phyloP scores from a whole-genome alignment of 2,113 vertebrate species.

The Nerophis ophidion region DNA sequence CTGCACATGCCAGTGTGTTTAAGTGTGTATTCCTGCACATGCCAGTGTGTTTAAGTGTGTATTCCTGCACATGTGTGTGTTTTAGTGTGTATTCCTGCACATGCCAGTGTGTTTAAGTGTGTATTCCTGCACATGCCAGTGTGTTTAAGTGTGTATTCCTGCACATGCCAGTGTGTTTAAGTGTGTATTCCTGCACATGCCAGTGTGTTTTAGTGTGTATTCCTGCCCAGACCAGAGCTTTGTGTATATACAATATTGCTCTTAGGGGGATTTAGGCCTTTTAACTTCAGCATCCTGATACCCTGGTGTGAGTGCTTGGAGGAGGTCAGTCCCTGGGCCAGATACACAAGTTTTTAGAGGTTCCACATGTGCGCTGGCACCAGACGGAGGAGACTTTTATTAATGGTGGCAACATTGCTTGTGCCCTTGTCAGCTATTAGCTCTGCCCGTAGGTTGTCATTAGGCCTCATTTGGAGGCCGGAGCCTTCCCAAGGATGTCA shows the following conservation, averaged over 20 bases:
- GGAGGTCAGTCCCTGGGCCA: slow-evolving; percentile 60
- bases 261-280: slow-evolving; percentile 42
- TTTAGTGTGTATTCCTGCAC: no score
- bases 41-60: no score
- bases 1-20: no score
- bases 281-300: slow-evolving; percentile 59
- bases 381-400: slow-evolving; percentile 73
- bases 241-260: slow-evolving; percentile 55
- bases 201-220: slow-evolving; percentile 40
- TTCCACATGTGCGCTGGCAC: slow-evolving; percentile 83
- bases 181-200: slow-evolving; percentile 37
- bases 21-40: no score
- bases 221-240: slow-evolving; percentile 42
- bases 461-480: slow-evolving; percentile 49
- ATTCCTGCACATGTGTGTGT: no score
- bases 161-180: slow-evolving; percentile 36
- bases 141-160: no score
- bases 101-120: no score
- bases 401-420: slow-evolving; percentile 69
- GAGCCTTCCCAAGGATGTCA: slow-evolving; percentile 60
- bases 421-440: slow-evolving; percentile 65
- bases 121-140: no score
- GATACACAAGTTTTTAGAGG: slow-evolving; percentile 76
- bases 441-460: slow-evolving; percentile 61
- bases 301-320: slow-evolving; percentile 58